Conservation (phyloP, 2,888 invertebrate species). For the Agrotis exclamationis region DNA sequence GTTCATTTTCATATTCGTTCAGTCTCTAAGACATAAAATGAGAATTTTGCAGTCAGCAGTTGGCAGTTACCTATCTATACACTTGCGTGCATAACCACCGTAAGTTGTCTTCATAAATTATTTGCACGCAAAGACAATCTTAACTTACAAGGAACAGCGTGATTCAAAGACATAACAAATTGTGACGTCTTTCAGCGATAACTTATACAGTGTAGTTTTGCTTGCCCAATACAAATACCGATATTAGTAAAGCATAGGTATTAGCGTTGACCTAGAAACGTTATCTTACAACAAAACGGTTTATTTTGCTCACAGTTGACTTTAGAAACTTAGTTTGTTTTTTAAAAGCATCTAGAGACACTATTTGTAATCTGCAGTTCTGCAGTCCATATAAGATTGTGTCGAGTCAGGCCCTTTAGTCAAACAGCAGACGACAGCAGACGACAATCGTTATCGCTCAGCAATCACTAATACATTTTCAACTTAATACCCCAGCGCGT, state of each 20-base stretch:
- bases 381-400: no score
- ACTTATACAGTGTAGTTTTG: background rate
- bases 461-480: no score
- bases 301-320: background rate
- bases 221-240: conserved; percentile 9
- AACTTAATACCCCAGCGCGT: no score
- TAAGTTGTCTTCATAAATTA: conserved; percentile 26
- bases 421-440: no score
- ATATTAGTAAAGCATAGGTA: conserved; percentile 16
- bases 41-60: conserved; percentile 8
- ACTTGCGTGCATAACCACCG: conserved; percentile 33
- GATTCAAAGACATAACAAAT: conserved; percentile 6
- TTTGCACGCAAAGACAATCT: conserved; percentile 45
- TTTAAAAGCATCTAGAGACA: no score
- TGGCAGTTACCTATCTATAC: background rate
- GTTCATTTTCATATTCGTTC: background rate
- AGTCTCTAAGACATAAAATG: background rate
- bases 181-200: conserved; percentile 12
- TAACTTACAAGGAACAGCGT: background rate
- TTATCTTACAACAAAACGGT: conserved; percentile 31
- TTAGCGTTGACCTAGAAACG: conserved; percentile 26
- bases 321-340: background rate
- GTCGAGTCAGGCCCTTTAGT: no score
- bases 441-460: no score
- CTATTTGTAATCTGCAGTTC: no score